Base-by-base conservation (phyloP, 1,140 invertebrate species). In the Drosophila erecta region DNA sequence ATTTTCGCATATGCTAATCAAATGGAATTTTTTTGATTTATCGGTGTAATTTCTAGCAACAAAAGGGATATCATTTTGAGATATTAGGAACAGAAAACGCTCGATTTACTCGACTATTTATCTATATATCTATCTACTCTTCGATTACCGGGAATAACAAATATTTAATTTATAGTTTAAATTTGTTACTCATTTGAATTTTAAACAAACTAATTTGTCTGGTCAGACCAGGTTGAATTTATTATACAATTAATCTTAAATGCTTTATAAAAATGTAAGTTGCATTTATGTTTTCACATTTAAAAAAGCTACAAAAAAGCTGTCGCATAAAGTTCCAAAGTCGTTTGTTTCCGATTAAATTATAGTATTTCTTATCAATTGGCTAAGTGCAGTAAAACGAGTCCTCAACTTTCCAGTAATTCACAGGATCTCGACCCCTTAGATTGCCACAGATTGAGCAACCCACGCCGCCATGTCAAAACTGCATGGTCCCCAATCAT, bases 401-500 rank as follows among this genome's bases (percentile, higher is more conserved):
- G 15, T 2, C n/a, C 1, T 24, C 24, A 55, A 69, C 40, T 69
- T 69, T 69, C 49, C 27, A 35, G 47, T 35, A 15, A 50, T 64
- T 41, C n/a, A 11, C 38, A 43, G 66, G 35, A 37, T 35, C 40
- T 33, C 20, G 43, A 56, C 41, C 50, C 22, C 64, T 38, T 38
- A 12, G 47, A 73, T 24, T 4, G 24, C 24, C 24, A 24, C 24
- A 24, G 24, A 24, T 60, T 38, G 49, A 54, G 46, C 49, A 43
- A 17, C 49, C 69, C 70, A 62, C 57, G 49, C 38, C 57, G 49
- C 38, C 35, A 35, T 38, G 47, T 71, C 49, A 61, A 61, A 54
- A 73, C 35, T 43, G 54, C 41, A 58, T 61, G 50, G 33, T 35
- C 50, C 35, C 41, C 17, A 62, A 74, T 74, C 71, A 74, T 62